phyloP scores from a whole-genome alignment of 2,113 vertebrate species.

The Tyto alba region DNA sequence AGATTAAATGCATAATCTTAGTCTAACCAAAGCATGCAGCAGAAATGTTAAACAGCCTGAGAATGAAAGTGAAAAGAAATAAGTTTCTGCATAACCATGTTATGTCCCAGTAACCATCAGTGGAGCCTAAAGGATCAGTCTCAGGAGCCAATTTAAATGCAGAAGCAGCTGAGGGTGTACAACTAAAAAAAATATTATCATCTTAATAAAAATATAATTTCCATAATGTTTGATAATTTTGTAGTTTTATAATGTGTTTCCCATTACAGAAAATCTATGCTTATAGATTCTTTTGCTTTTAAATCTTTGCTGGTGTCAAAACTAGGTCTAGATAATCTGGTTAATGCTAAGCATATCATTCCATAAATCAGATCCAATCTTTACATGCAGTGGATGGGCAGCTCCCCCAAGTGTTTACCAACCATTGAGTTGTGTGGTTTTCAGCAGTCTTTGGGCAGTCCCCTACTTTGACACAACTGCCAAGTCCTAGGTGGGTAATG shows the following conservation, averaged over 20 bases:
- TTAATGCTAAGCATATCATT: neutral
- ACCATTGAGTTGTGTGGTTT: neutral
- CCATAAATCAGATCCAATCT: neutral
- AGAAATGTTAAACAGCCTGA: neutral
- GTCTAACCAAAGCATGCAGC: neutral
- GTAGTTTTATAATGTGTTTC: neutral
- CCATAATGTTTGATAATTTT: neutral
- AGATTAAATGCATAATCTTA: neutral
- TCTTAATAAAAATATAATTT: neutral
- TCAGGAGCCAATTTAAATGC: neutral
- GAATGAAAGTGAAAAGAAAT: neutral
- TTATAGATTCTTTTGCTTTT: neutral
- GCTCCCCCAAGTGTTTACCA: conserved; percentile 30
- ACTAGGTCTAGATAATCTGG: neutral
- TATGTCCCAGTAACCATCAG: neutral
- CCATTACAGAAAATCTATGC: neutral
- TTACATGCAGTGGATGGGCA: neutral
- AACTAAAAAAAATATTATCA: neutral
- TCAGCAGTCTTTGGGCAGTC: neutral
- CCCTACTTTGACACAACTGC: neutral
- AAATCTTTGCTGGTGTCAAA: neutral
- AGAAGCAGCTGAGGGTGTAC: neutral
- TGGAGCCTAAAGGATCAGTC: neutral
- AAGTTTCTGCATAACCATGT: neutral
- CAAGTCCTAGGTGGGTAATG: neutral